Conservation (phyloP, 2,113 vertebrate species). For the Ondatra zibethicus region DNA sequence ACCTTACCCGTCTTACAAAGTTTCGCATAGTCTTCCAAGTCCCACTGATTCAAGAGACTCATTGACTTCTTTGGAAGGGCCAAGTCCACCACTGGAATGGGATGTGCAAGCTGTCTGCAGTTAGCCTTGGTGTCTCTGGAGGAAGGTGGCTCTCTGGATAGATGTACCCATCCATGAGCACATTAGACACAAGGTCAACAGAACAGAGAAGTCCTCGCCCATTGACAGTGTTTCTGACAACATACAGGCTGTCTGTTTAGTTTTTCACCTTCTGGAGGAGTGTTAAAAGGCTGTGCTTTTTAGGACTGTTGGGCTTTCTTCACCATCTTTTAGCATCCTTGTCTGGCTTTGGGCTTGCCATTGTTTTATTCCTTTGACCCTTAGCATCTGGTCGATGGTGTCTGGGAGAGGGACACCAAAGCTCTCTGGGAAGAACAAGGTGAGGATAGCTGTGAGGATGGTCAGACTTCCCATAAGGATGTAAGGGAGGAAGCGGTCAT, state of each 20-base stretch:
- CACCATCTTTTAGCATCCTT: constrained; percentile 81
- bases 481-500: constrained; percentile 90
- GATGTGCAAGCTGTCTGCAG: not conserved
- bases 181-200: constrained; percentile 69
- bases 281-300: constrained; percentile 87
- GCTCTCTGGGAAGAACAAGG: constrained; percentile 92
- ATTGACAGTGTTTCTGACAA: constrained; percentile 72
- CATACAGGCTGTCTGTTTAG: constrained; percentile 67
- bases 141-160: not conserved
- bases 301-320: constrained; percentile 82
- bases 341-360: constrained; percentile 76
- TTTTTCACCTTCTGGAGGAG: not conserved
- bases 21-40: not conserved
- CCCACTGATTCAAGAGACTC: not conserved
- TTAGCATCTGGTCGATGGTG: constrained; percentile 90
- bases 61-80: not conserved
- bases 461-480: constrained; percentile 91
- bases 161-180: not conserved
- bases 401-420: constrained; percentile 91
- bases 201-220: constrained; percentile 81
- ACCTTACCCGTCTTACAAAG: constrained; percentile 20
- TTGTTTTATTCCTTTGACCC: constrained; percentile 87
- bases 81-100: not conserved
- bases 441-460: constrained; percentile 88
- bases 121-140: not conserved